Percentiles rank a stretch among this genome's conserved stretches.
Conservation (phyloP, 2,888 invertebrate species). For the Apomyelois bistriatella region DNA sequence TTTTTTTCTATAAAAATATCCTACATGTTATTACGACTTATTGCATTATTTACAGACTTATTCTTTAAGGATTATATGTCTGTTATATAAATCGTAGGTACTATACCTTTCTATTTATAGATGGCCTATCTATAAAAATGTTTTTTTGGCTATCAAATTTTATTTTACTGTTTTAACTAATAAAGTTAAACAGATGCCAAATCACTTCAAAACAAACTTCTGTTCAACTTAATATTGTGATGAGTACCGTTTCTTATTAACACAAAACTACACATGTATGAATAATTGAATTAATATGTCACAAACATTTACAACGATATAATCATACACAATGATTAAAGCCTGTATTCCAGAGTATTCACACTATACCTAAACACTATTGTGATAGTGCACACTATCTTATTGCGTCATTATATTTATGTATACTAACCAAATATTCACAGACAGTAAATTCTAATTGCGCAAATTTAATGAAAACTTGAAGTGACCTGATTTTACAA, state of each 20-base stretch:
- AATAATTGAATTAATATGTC: neutral
- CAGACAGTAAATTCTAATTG: neutral
- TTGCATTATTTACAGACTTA: neutral
- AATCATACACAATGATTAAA: conserved; percentile 18
- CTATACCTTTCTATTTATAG: neutral
- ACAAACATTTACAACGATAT: neutral
- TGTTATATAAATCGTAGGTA: too few species aligned
- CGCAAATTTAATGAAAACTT: neutral
- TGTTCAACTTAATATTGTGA: neutral
- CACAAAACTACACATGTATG: too few species aligned
- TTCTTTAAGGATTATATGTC: neutral
- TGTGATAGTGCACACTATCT: conserved; percentile 15
- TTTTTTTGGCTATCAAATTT: neutral
- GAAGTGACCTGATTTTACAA: neutral
- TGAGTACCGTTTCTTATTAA: neutral
- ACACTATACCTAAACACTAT: conserved; percentile 16
- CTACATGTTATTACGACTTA: neutral
- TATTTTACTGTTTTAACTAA: neutral
- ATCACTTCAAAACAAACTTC: neutral
- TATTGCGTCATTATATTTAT: conserved; percentile 36
- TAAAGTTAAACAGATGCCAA: neutral
- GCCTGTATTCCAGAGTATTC: conserved; percentile 25
- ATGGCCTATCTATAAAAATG: neutral
- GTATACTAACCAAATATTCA: neutral
- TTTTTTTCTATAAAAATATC: neutral